Conservation (phyloP, 2,797 vertebrate species). For the Acrocephalus scirpaceus region DNA sequence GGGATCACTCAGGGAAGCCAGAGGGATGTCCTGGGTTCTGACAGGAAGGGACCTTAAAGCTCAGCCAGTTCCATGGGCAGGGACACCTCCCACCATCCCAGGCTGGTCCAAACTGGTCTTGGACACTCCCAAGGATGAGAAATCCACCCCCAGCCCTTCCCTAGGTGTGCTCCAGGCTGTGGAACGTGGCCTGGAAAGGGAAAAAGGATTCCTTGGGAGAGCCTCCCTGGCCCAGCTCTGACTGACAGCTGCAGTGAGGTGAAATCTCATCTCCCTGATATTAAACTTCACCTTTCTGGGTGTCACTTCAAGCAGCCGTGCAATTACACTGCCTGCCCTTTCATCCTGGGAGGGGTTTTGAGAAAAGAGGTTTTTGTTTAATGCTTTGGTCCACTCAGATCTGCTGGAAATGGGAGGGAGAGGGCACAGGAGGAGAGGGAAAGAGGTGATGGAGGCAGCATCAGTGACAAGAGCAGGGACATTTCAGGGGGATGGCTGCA, state of each 20-base stretch:
- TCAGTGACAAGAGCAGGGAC: neutral
- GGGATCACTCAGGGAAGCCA: too few species aligned
- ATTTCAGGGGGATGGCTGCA: neutral
- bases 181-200: accelerated
- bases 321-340: neutral
- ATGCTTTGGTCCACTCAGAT: neutral
- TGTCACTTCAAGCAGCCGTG: neutral
- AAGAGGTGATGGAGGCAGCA: neutral
- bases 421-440: neutral
- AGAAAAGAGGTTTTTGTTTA: neutral
- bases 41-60: neutral
- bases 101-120: neutral
- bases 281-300: constrained; percentile 49
- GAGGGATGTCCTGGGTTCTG: too few species aligned
- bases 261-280: constrained; percentile 9
- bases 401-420: neutral
- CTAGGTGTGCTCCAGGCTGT: neutral
- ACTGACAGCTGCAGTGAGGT: neutral
- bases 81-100: neutral
- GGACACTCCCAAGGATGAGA: neutral
- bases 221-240: neutral
- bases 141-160: accelerated
- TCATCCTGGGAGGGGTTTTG: neutral
- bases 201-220: neutral
- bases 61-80: neutral